These are phyloP conservation scores for Rhabditoides inermis DNA, from an alignment of 2,888 invertebrate genomes.

Conservation along the genomic window DNA sequence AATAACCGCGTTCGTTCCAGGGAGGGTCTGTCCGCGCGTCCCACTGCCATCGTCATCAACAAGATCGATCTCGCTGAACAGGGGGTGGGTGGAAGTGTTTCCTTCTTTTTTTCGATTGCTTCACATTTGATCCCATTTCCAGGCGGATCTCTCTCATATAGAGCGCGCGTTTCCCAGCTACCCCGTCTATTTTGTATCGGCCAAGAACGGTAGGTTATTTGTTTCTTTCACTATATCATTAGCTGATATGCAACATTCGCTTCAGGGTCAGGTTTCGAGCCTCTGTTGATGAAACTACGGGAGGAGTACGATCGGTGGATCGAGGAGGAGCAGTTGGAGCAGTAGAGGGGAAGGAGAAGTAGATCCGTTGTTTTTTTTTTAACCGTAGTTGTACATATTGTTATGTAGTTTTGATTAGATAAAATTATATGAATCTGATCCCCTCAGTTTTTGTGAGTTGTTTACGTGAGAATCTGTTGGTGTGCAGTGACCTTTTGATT, in stretches of 20 bases:
- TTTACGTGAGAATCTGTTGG: no score
- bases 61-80: conserved; percentile 36
- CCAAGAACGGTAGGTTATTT: conserved; percentile 23
- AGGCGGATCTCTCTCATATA: neutral
- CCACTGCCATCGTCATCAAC: conserved; percentile 37
- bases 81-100: neutral
- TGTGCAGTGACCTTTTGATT: no score
- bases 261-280: conserved; percentile 30
- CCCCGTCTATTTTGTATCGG: conserved; percentile 33
- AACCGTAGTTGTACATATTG: no score
- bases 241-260: no score
- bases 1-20: no score
- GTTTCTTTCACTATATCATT: no score
- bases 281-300: conserved; percentile 27
- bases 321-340: no score
- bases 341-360: conserved; percentile 4
- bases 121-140: no score
- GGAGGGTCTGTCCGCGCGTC: conserved; percentile 22
- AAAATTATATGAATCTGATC: no score
- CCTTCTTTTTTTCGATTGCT: neutral
- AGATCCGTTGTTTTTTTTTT: neutral
- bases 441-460: no score
- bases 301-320: conserved; percentile 41
- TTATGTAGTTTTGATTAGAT: no score
- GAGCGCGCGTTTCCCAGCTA: conserved; percentile 14